Evolutionary conservation across 2,888 invertebrate species (phyloP), one percentile per base, ranked within the genome.

Genomic region (Agrochola macilenta): DNA sequence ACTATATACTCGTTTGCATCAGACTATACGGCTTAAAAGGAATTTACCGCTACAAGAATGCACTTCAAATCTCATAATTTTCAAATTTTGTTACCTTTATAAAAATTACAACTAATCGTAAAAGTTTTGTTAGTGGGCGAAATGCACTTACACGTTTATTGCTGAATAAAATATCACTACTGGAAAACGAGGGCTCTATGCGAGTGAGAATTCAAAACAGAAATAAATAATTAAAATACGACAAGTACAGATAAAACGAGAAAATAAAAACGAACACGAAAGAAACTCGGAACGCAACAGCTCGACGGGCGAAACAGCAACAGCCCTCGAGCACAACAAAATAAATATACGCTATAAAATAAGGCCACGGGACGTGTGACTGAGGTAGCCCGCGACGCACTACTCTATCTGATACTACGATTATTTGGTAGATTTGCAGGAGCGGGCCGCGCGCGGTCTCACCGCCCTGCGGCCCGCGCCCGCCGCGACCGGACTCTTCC

Each of bases 151-250:
- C 90, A 92, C 91, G 90, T 93, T 96, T 96, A 97, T 97, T 96
- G 96, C 96, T 96, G 95, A 93, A 94, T 95, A 94, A 95, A 96
- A 97, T 97, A 97, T 97, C 97, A 97, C 97, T 96, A 96, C 93
- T 95, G 95, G 95, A 96, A 96, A 96, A 96, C 95, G 94, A 95
- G 94, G 93, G 95, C 94, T 95, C 94, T 91, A 92, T 91, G 92
- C 93, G 94, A 93, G 93, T 93, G 95, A 95, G 93, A 95, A 94
- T 95, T 95, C 92, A 91, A 94, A 94, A 95, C 93, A 93, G 92
- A 95, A 96, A 90, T 96, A 96, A 96, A 95, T 96, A 95, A 95
- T 95, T 93, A 94, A 93, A 94, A 95, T 94, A 94, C 93, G 93
- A 88, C 85, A 88, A 89, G 94, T 94, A 94, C 91, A 92, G 93